Percentiles rank a stretch among this genome's conserved stretches.
Conservation (phyloP, 2,888 invertebrate genomes). For the Sceliomorpha sp. region DNA sequence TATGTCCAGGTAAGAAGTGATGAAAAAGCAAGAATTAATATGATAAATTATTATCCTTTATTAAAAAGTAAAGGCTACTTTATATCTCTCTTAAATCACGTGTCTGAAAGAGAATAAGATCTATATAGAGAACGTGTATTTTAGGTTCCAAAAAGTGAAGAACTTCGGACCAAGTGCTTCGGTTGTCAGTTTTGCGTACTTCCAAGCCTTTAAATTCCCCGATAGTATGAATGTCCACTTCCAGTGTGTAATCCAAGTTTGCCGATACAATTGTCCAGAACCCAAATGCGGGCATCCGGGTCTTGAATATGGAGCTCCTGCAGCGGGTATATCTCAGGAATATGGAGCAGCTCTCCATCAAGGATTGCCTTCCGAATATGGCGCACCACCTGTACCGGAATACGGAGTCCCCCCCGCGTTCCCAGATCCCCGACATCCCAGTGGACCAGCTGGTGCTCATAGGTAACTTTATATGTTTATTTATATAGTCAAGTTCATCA, state of each 20-base stretch:
- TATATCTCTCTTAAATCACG: no score
- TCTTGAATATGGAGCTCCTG: conserved; percentile 75
- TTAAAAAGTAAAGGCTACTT: no score
- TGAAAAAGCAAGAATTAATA: neutral
- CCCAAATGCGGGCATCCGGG: conserved; percentile 89
- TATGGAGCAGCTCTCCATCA: conserved; percentile 84
- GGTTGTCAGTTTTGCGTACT: conserved; percentile 96
- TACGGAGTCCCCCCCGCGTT: conserved; percentile 90
- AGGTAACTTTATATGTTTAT: conserved; percentile 61
- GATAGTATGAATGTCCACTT: conserved; percentile 98
- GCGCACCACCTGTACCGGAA: conserved; percentile 85
- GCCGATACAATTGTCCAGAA: conserved; percentile 95
- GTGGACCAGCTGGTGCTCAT: conserved; percentile 90
- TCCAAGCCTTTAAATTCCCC: conserved; percentile 98
- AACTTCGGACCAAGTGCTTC: conserved; percentile 97
- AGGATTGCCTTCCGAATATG: conserved; percentile 85
- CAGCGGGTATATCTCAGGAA: conserved; percentile 82
- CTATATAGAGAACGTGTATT: no score
- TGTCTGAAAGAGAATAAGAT: no score
- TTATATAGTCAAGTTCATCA: no score
- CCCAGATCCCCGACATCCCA: conserved; percentile 92
- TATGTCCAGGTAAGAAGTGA: conserved; percentile 84
- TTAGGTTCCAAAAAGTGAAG: conserved; percentile 95
- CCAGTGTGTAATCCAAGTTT: conserved; percentile 97
- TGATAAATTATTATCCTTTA: no score